These are phyloP conservation scores for Micoletzkya japonica DNA, from an alignment of 2,888 invertebrate genomes.

Conservation along the genomic window DNA sequence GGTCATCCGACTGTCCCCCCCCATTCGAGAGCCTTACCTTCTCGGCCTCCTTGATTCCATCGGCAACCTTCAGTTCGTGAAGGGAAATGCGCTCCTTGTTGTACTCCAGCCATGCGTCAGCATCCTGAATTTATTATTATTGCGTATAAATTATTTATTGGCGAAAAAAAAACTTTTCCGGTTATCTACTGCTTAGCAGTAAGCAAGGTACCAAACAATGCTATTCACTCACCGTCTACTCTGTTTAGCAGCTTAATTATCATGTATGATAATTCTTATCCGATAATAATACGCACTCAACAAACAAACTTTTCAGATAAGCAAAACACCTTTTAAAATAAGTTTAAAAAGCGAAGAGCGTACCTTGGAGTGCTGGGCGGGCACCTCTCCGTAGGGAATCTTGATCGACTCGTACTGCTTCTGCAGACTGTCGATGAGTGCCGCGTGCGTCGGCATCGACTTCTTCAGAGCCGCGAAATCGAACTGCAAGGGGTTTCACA, in stretches of 20 bases:
- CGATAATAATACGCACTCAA: too few species aligned
- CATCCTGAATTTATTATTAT: slow-evolving; percentile 49
- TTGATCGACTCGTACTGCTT: slow-evolving; percentile 62
- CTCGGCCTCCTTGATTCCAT: slow-evolving; percentile 60
- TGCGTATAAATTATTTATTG: too few species aligned
- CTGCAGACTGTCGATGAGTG: slow-evolving; percentile 58
- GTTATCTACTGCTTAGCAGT: too few species aligned
- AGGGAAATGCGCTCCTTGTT: slow-evolving; percentile 58
- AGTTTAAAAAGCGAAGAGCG: background rate
- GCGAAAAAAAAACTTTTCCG: too few species aligned
- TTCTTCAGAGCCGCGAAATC: slow-evolving; percentile 63
- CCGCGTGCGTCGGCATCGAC: slow-evolving; percentile 58
- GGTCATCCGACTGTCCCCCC: too few species aligned
- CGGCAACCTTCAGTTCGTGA: slow-evolving; percentile 57
- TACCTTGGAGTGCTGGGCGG: slow-evolving; percentile 50
- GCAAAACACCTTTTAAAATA: too few species aligned
- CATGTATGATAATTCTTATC: too few species aligned
- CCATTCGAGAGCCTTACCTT: slow-evolving; percentile 43
- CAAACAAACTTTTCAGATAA: too few species aligned
- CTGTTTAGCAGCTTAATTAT: background rate
- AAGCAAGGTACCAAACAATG: too few species aligned
- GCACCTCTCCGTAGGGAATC: slow-evolving; percentile 61
- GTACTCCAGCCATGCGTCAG: slow-evolving; percentile 58
- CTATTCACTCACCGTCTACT: background rate
- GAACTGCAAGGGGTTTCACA: slow-evolving; percentile 38